Evolutionary conservation across 1,140 invertebrate species (phyloP).

Genomic region (Lordiphosa clarofinis): DNA sequence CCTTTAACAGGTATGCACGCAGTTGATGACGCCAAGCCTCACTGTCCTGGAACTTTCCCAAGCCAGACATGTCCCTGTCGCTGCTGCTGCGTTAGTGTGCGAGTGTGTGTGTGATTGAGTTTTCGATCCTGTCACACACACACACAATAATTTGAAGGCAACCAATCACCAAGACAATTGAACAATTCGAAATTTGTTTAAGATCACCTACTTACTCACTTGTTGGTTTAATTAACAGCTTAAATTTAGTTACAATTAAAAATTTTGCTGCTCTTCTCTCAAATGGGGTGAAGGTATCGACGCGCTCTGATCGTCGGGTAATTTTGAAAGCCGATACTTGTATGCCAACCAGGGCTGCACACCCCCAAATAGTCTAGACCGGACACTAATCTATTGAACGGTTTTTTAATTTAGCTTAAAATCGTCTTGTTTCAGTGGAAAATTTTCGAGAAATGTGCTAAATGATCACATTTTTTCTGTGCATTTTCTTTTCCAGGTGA

Average conservation of each 20-base stretch:
- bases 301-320: slow-evolving; percentile 23
- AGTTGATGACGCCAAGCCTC: slow-evolving; percentile 65
- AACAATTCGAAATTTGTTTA: neutral
- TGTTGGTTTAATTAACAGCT: neutral
- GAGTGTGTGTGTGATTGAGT: neutral
- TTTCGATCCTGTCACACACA: too few relatives aligned
- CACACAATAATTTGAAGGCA: slow-evolving; percentile 10
- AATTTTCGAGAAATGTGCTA: too few relatives aligned
- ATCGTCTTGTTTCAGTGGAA: too few relatives aligned
- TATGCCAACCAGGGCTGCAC: too few relatives aligned
- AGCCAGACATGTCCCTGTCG: slow-evolving; percentile 48
- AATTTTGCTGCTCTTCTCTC: too few relatives aligned
- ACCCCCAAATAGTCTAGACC: too few relatives aligned
- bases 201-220: slow-evolving; percentile 11
- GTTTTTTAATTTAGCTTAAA: too few relatives aligned
- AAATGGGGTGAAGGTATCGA: slow-evolving; percentile 1
- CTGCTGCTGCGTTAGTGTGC: slow-evolving; percentile 8
- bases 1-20: slow-evolving; percentile 49
- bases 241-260: neutral
- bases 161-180: slow-evolving; percentile 4
- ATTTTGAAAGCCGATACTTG: slow-evolving; percentile 16
- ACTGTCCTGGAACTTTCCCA: slow-evolving; percentile 69
- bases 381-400: too few relatives aligned
- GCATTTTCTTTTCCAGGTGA: too few relatives aligned
- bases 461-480: too few relatives aligned